Base-by-base conservation (phyloP, 1,140 invertebrate genomes). In the Hypsibius dujardini region DNA sequence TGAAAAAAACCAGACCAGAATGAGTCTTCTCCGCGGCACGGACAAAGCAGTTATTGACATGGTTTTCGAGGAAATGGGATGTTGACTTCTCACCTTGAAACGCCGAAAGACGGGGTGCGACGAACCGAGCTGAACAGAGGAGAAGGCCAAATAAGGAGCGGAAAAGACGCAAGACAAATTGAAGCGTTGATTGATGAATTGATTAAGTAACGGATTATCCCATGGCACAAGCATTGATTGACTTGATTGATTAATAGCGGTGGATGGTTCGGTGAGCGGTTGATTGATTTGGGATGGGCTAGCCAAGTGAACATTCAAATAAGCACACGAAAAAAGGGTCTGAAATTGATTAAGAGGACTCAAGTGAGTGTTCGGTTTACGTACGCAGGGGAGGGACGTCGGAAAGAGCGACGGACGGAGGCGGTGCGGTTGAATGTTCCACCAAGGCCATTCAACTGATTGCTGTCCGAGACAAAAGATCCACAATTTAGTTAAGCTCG, bases 371-470 rank as follows among this genome's bases (percentile, higher is more conserved):
- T 12, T 45, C 3, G 42, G 7, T 12, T 67, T 15, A 67, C 42
- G 12, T 67, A 67, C 62, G 62, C 62, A 7, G 62, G 62, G 3
- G 62, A 67, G 42, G 62, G 62, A 67, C 62, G 62, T 12, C 62
- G 62, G 12, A 67, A 15, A 15, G 62, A 67, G 62, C 62, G 62
- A 15, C 62, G 12, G 42, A 67, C 62, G 12, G 62, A 67, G 42
- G 62, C 62, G 7, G 62, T 67, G 42, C 62, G 62, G 62, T 67
- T 67, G 42, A 67, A 67, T 12, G 12, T 45, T 7, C 12, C 62
- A 15, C 62, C 42, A 42, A 7, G 3, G 42, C 62, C 42, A 42
- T 67, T 67, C 3, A 67, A 7, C 62, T 7, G 7, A 67, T 56
- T 56, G n/a, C 62, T 67, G 42, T 67, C 12, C 12, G 42, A 67